Evolutionary conservation across 2,113 vertebrate genomes (phyloP).

Genomic region (Trachemys scripta): DNA sequence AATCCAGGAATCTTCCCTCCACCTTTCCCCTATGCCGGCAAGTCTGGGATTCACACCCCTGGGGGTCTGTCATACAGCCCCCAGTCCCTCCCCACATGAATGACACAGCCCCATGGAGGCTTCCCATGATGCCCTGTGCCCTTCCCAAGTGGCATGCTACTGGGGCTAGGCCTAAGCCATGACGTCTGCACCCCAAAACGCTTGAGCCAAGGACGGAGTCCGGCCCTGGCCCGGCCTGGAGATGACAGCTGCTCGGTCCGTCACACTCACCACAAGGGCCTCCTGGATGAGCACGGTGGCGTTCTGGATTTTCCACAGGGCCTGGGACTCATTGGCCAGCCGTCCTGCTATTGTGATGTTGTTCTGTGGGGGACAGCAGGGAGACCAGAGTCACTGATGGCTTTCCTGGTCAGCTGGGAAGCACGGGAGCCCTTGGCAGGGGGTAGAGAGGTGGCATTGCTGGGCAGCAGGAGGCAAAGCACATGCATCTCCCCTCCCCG

Average conservation of each 20-base stretch:
- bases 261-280: slow-evolving; percentile 73
- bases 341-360: slow-evolving; percentile 14
- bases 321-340: slow-evolving; percentile 35
- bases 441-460: background rate
- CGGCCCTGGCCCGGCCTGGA: background rate
- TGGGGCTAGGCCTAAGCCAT: background rate
- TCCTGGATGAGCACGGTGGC: slow-evolving; percentile 60
- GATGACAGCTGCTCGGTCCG: accelerated
- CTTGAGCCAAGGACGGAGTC: background rate
- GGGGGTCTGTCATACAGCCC: background rate
- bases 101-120: background rate
- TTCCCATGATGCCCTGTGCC: background rate
- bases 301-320: slow-evolving; percentile 63
- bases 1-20: background rate
- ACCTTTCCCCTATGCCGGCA: background rate
- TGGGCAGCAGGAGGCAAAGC: accelerated
- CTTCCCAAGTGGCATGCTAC: background rate
- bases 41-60: background rate
- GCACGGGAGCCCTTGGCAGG: background rate
- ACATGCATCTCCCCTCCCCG: accelerated
- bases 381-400: background rate
- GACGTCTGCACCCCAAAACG: background rate
- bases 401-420: background rate
- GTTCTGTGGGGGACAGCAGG: slow-evolving; percentile 41
- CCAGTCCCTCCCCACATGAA: background rate